Conservation (phyloP, 1,140 invertebrate genomes). For the Pemphigus obesinymphae region DNA sequence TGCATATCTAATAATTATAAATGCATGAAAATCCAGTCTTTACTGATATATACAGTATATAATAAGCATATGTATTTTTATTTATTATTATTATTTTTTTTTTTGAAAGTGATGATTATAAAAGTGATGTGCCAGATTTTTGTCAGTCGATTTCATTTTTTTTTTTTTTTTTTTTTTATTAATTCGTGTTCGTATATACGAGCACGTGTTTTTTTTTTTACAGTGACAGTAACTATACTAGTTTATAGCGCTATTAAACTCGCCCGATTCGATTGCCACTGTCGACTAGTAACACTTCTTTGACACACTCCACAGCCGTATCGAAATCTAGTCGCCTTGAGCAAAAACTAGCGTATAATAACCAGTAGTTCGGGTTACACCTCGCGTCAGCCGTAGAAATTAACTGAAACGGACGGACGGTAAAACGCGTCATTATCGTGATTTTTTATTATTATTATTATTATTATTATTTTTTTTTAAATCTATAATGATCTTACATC, state of each 20-base stretch:
- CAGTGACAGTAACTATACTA: conserved; percentile 23
- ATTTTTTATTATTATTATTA: not conserved
- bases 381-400: not conserved
- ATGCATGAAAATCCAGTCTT: too few species aligned
- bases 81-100: too few species aligned
- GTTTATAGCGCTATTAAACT: conserved; percentile 23
- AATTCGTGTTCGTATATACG: not conserved
- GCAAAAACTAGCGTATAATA: conserved; percentile 35
- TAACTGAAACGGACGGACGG: conserved; percentile 21
- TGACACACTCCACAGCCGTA: conserved; percentile 38
- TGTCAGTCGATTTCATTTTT: conserved; percentile 5
- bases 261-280: conserved; percentile 20
- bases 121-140: conserved; percentile 26
- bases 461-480: not conserved
- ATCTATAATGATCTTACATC: not conserved
- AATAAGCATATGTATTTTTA: not conserved
- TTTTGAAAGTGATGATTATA: conserved; percentile 24
- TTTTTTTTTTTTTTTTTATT: not conserved
- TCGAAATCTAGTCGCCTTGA: conserved; percentile 32
- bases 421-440: not conserved
- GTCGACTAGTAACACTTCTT: conserved; percentile 37
- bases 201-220: not conserved
- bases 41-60: too few species aligned
- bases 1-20: too few species aligned
- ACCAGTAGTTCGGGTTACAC: conserved; percentile 39